Percentiles rank a stretch among this genome's conserved stretches.
Conservation (phyloP, 2,113 vertebrate genomes). For the Oryctolagus cuniculus region DNA sequence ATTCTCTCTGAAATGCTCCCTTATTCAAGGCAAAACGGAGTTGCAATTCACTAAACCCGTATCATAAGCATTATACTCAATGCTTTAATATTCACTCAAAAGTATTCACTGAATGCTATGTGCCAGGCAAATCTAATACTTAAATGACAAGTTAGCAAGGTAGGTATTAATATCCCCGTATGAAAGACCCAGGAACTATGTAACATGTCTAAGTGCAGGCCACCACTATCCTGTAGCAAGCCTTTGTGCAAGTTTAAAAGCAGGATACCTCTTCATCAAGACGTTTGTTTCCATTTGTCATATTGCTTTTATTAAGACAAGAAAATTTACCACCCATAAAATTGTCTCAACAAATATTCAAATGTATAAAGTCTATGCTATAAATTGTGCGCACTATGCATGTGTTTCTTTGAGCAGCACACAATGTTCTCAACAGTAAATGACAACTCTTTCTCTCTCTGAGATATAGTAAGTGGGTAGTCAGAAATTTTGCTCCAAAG, state of each 20-base stretch:
- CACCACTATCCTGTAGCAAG: background rate
- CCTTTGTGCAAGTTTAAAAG: background rate
- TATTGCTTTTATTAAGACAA: slow-evolving; percentile 34
- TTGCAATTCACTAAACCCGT: background rate
- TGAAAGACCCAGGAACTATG: background rate
- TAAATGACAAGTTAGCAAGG: background rate
- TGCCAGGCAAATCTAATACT: background rate
- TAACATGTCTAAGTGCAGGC: background rate
- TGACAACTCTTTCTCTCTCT: background rate
- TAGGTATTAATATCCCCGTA: background rate
- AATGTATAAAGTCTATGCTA: background rate
- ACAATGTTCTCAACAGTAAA: background rate
- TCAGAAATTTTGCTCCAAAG: background rate
- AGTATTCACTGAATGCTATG: background rate
- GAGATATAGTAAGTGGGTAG: background rate
- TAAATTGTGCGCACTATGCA: background rate
- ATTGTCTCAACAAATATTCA: background rate
- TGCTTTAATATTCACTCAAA: background rate
- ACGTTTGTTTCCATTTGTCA: slow-evolving; percentile 17
- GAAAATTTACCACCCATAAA: background rate
- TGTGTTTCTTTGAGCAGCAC: background rate
- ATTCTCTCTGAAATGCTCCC: background rate
- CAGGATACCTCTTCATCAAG: background rate
- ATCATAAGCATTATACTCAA: background rate
- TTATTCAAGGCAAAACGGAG: slow-evolving; percentile 26